Evolutionary conservation across 2,113 vertebrate genomes (phyloP).

Genomic region (Takifugu flavidus): DNA sequence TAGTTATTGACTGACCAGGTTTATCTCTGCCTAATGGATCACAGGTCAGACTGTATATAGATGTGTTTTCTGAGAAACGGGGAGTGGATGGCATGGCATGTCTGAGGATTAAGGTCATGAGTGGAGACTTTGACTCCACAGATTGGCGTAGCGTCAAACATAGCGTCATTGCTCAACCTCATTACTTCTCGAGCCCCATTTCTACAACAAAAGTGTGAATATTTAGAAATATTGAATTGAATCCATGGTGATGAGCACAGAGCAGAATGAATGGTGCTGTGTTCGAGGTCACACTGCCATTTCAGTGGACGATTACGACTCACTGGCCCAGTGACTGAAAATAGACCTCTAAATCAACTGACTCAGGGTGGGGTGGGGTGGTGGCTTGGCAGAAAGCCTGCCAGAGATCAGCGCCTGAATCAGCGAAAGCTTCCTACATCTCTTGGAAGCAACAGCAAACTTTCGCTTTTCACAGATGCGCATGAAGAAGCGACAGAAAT

Average conservation of each 20-base stretch:
- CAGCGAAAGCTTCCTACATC: slow-evolving; percentile 8
- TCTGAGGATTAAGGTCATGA: slow-evolving; percentile 57
- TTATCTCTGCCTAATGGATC: slow-evolving; percentile 12
- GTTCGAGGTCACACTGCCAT: background rate
- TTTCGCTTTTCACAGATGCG: background rate
- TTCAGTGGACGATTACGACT: background rate
- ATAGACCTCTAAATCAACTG: slow-evolving; percentile 37
- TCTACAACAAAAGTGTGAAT: too few species aligned
- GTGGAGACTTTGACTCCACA: slow-evolving; percentile 13
- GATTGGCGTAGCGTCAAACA: background rate
- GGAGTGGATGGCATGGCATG: slow-evolving; percentile 17
- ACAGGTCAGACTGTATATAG: background rate
- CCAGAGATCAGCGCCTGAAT: slow-evolving; percentile 31
- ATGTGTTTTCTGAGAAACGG: slow-evolving; percentile 27
- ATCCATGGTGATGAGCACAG: too few species aligned
- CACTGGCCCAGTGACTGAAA: slow-evolving; percentile 24
- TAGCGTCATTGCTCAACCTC: slow-evolving; percentile 9
- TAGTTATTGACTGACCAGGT: slow-evolving; percentile 9
- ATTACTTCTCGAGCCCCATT: background rate
- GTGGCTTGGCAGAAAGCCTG: slow-evolving; percentile 10
- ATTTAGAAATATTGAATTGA: too few species aligned
- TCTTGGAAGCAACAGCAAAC: background rate
- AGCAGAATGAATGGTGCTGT: too few species aligned
- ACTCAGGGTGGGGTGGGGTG: slow-evolving; percentile 9
- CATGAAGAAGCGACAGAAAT: background rate